Evolutionary conservation across 2,113 vertebrate genomes (phyloP).

Genomic region (Leucoraja erinaceus): DNA sequence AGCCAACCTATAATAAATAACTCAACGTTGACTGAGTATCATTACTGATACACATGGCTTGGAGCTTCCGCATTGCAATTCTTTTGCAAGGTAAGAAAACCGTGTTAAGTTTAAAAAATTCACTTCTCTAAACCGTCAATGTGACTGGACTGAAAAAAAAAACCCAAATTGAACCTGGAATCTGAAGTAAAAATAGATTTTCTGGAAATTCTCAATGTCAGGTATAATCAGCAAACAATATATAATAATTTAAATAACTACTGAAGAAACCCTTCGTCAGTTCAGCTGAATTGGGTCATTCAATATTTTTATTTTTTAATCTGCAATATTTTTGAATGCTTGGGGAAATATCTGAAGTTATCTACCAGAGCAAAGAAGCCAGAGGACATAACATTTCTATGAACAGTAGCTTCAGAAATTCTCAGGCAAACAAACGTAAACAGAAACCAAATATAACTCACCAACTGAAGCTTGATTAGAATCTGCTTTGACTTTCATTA

Average conservation of each 20-base stretch:
- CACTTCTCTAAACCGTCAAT: neutral
- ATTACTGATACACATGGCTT: neutral
- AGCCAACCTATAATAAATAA: neutral
- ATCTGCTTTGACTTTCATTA: slow-evolving; percentile 16
- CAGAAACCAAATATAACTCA: neutral
- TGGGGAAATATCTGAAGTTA: neutral
- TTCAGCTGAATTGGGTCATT: neutral
- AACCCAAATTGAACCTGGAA: too few relatives aligned
- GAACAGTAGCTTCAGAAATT: neutral
- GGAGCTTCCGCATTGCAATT: neutral
- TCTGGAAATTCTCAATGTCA: too few relatives aligned
- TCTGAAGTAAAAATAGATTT: too few relatives aligned
- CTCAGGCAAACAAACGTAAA: neutral
- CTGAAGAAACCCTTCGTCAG: neutral
- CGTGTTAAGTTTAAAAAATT: neutral
- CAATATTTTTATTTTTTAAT: neutral
- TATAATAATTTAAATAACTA: neutral
- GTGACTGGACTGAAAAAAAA: neutral
- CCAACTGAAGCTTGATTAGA: neutral
- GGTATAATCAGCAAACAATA: neutral
- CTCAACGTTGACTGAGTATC: neutral
- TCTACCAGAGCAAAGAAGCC: neutral
- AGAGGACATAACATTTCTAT: neutral
- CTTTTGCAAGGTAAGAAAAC: neutral
- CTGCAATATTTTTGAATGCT: neutral